Evolutionary conservation across 2,888 invertebrate species (phyloP), one percentile per base, ranked within the genome.

Genomic region (Chloromyia formosa): DNA sequence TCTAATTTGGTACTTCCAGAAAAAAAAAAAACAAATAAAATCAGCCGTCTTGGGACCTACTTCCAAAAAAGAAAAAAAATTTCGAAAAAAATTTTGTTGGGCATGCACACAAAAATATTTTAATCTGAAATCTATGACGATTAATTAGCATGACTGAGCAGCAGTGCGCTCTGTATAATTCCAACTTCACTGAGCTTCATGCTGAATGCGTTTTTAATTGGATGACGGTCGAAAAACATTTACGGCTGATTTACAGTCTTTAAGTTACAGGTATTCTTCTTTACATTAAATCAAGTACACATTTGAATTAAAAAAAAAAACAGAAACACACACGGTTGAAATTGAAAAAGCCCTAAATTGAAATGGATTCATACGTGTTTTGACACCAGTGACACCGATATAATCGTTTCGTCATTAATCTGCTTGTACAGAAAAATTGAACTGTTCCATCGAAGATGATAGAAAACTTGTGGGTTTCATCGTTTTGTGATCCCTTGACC

Each of bases 321-420:
- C 2, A 35, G 27, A 35, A 35, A 35, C 27, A 35, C 7, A 35
- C 12, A 3, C 14, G 12, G 49, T 49, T n/a, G 5, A 2, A 10
- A n/a, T n/a, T n/a, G 16, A 49, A 49, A 49, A 5, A 3, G 3
- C 3, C 2, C 4, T 49, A n/a, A 49, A 49, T 49, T 49, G 49
- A 49, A 49, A 49, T 12, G 16, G 12, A n/a, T 49, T 49, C 49
- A 60, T 60, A 22, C 23, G 23, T 60, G 23, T 60, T 60, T 60
- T 60, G 60, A 60, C 60, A 60, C 60, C 7, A 60, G 60, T 60
- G 60, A 60, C 60, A 60, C 27, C 60, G 60, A 22, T n/a, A 20
- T 23, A 23, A 60, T 60, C 60, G 23, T 60, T 60, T 20, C 60
- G 23, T n/a, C 60, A 60, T 60, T 22, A 60, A 60, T 60, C 60